Percentiles rank a stretch among this genome's conserved stretches.
phyloP scores from a whole-genome alignment of 2,113 vertebrate genomes.

The Peromyscus leucopus region DNA sequence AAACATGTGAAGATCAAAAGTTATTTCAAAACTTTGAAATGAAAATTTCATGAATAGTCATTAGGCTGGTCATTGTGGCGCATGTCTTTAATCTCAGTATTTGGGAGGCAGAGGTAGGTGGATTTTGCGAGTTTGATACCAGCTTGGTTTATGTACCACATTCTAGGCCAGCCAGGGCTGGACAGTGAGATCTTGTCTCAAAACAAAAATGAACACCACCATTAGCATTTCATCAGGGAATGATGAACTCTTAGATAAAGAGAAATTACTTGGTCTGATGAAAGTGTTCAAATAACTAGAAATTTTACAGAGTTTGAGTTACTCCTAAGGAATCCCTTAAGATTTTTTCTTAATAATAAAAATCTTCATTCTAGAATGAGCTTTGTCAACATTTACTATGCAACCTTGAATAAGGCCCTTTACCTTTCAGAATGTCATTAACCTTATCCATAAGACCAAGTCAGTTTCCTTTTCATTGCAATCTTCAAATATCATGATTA shows the following conservation, averaged over 20 bases:
- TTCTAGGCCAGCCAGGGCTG: background rate
- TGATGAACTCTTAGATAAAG: conserved; percentile 43
- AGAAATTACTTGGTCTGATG: conserved; percentile 33
- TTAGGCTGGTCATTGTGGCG: background rate
- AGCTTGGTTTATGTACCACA: background rate
- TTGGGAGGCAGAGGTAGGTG: background rate
- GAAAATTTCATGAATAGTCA: conserved; percentile 40
- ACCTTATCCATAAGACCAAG: conserved; percentile 31
- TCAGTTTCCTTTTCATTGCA: conserved; percentile 18
- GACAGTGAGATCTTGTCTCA: background rate
- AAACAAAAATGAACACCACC: conserved; percentile 13
- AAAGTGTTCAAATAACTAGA: conserved; percentile 14
- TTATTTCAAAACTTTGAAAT: background rate
- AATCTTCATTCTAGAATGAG: conserved; percentile 5
- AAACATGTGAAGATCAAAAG: conserved; percentile 22
- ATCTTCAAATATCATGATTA: background rate
- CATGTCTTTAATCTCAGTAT: background rate
- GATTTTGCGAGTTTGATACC: background rate
- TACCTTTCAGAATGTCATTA: background rate
- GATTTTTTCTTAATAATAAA: background rate
- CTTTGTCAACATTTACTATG: conserved; percentile 43
- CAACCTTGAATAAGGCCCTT: conserved; percentile 11
- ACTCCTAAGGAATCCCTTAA: background rate
- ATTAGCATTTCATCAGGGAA: conserved; percentile 46
- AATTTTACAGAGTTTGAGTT: background rate